Evolutionary conservation across 1,140 invertebrate species (phyloP), one percentile per base, ranked within the genome.

Genomic region (Chymomyza costata): DNA sequence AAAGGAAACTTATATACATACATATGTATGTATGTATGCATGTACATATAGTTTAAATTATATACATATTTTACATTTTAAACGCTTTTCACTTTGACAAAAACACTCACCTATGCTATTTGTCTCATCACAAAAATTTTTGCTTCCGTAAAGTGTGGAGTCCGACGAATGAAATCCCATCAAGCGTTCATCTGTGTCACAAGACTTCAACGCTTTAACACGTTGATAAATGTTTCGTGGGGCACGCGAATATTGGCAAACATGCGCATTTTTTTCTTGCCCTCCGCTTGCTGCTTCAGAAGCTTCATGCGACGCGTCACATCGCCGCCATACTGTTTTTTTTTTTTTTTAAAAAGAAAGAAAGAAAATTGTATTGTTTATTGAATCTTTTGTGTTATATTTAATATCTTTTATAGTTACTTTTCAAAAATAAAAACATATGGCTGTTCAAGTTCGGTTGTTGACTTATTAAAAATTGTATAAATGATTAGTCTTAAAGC

Each of bases 271-370:
- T 92, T 91, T 84, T 95, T 95, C 85, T 99, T 99, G 5, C 97
- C 97, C 80, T 97, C 95, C 1, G 92, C 90, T 87, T 99, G 97
- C 78, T 93, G 89, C 58, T 91, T 91, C 7, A 99, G 86, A 14
- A 99, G 87, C 85, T 99, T 99, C 86, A 92, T 94, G 83, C 92
- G 90, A 65, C 97, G 89, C 0, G 94, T 95, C 2, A 96, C 89
- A 87, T 98, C 97, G 38, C 96, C 96, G 13, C 96, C 96, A 86
- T 97, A 97, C 93, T 97, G 37, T 53, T n/a, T n/a, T n/a, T n/a
- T n/a, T n/a, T n/a, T n/a, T n/a, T n/a, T n/a, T n/a, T n/a, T n/a
- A n/a, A n/a, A 53, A 65, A 46, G 46, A 43, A 59, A 55, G 18
- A 51, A 11, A 61, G 53, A 44, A 44, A 38, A 10, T 31, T 37